Percentiles rank a stretch among this genome's conserved stretches.
Evolutionary conservation across 2,888 invertebrate genomes (phyloP).

Genomic region (Teleiodes luculella): DNA sequence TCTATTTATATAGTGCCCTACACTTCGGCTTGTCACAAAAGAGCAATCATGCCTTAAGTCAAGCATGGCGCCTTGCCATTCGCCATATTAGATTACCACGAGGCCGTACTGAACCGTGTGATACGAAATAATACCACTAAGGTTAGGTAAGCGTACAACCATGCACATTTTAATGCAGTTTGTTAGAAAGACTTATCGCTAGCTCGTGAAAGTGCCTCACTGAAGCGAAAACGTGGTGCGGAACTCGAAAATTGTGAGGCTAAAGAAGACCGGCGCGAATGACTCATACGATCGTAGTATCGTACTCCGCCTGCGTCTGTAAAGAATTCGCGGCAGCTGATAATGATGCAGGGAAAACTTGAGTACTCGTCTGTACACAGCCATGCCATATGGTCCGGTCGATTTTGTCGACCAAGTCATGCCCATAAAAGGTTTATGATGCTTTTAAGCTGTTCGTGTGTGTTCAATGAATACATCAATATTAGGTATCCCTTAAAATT

Average conservation of each 20-base stretch:
- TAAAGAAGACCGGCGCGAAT: neutral
- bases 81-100: conserved; percentile 67
- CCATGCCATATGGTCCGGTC: conserved; percentile 65
- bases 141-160: conserved; percentile 49
- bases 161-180: conserved; percentile 32
- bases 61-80: conserved; percentile 62
- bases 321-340: conserved; percentile 8
- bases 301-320: neutral
- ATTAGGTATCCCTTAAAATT: no score
- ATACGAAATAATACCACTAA: conserved; percentile 63
- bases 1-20: conserved; percentile 13
- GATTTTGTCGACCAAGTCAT: conserved; percentile 54
- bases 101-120: conserved; percentile 58
- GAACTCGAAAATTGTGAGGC: conserved; percentile 6
- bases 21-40: conserved; percentile 41
- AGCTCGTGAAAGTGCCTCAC: conserved; percentile 10
- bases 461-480: conserved; percentile 32
- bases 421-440: conserved; percentile 65
- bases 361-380: conserved; percentile 51
- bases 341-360: conserved; percentile 22
- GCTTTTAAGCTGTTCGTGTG: conserved; percentile 55
- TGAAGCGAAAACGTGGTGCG: conserved; percentile 12
- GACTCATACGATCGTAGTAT: neutral
- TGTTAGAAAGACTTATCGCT: conserved; percentile 1
- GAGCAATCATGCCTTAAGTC: conserved; percentile 53